A percentile compares a stretch with the other conserved stretches of the same genome.
phyloP scores from a whole-genome alignment of 2,888 invertebrate genomes.

The Drepanosiphum platanoidis region DNA sequence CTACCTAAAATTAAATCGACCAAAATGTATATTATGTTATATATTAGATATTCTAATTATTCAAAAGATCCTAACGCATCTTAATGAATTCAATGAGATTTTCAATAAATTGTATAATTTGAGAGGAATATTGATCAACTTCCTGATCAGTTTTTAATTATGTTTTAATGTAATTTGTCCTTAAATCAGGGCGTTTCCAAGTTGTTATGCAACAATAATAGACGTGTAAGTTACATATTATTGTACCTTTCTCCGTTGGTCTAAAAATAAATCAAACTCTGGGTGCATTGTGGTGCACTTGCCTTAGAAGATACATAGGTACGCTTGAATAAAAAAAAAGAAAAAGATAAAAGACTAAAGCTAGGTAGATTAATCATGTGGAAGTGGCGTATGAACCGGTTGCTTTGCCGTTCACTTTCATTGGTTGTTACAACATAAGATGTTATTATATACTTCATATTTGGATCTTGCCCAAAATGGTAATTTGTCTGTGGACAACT shows the following conservation, averaged over 20 bases:
- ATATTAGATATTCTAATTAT: no score
- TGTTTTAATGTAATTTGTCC: not conserved
- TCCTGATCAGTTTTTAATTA: not conserved
- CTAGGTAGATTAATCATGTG: not conserved
- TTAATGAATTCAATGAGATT: no score
- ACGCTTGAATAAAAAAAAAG: slow-evolving; percentile 2
- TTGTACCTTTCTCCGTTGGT: slow-evolving; percentile 29
- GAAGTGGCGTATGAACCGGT: slow-evolving; percentile 45
- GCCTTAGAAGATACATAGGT: not conserved
- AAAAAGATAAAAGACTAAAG: slow-evolving; percentile 1
- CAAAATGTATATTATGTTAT: no score
- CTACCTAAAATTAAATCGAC: no score
- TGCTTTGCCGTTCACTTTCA: slow-evolving; percentile 59
- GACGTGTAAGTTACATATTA: not conserved
- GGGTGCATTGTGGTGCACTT: slow-evolving; percentile 18
- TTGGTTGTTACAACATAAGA: slow-evolving; percentile 47
- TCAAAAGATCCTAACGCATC: no score
- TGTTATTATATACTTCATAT: slow-evolving; percentile 19
- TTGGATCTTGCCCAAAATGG: slow-evolving; percentile 47
- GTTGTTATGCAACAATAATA: slow-evolving; percentile 18
- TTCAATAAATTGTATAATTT: not conserved
- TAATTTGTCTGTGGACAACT: slow-evolving; percentile 22
- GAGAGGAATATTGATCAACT: not conserved
- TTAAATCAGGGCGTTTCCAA: not conserved
- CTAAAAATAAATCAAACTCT: slow-evolving; percentile 18